These are phyloP conservation scores for Coluber constrictor DNA, from an alignment of 2,797 vertebrate genomes.

Conservation along the genomic window DNA sequence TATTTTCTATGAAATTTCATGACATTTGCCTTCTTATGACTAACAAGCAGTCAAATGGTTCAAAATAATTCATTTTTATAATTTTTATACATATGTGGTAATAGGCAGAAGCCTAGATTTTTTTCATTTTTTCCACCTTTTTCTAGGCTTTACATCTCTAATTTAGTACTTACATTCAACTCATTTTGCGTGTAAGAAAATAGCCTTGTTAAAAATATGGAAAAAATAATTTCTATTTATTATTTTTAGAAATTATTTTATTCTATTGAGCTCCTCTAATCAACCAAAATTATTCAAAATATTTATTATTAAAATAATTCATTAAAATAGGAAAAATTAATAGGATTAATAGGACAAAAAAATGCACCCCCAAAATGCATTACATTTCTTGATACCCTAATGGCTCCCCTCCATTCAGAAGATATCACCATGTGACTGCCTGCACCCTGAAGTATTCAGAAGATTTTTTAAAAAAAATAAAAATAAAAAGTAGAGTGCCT, in stretches of 20 bases:
- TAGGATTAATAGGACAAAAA: background rate
- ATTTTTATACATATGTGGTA: background rate
- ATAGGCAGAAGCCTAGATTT: background rate
- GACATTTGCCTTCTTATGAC: background rate
- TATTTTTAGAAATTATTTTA: background rate
- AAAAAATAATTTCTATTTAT: background rate
- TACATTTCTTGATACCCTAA: background rate
- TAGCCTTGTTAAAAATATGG: background rate
- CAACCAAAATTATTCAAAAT: background rate
- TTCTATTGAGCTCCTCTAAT: background rate
- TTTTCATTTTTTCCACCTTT: background rate
- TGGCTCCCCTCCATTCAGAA: background rate
- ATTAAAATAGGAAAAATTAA: background rate
- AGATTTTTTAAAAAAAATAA: background rate
- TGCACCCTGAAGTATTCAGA: background rate
- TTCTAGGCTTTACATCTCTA: background rate
- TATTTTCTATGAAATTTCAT: background rate
- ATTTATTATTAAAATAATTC: background rate
- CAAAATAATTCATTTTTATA: background rate
- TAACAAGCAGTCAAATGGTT: background rate
- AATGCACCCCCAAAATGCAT: background rate
- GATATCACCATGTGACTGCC: background rate
- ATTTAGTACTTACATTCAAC: background rate
- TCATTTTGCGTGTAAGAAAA: background rate
- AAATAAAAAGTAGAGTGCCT: background rate